phyloP scores from a whole-genome alignment of 1,140 invertebrate genomes.

The Phymastichus coffea region DNA sequence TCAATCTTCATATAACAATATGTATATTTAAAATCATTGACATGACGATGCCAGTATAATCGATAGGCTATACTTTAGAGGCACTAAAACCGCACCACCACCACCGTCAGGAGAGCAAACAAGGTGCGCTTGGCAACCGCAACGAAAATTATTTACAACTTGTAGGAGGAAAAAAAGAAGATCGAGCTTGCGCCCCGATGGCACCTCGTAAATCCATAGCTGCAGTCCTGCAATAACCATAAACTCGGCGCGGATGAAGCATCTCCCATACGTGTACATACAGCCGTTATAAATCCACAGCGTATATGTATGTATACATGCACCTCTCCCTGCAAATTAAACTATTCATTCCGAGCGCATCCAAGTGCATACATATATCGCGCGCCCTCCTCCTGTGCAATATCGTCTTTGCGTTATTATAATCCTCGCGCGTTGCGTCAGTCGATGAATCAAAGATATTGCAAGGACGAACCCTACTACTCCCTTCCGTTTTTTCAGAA shows the following conservation, averaged over 20 bases:
- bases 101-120: too few species aligned
- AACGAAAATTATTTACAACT: not conserved
- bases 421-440: not conserved
- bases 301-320: too few species aligned
- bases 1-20: too few species aligned
- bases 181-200: not conserved
- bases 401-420: not conserved
- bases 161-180: slow-evolving; percentile 8
- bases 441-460: slow-evolving; percentile 29
- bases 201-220: slow-evolving; percentile 15
- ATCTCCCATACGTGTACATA: not conserved
- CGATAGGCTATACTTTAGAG: too few species aligned
- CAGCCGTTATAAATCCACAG: not conserved
- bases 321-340: slow-evolving; percentile 15
- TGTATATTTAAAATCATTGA: too few species aligned
- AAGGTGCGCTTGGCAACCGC: not conserved
- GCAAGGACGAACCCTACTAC: too few species aligned
- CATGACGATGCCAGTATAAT: too few species aligned
- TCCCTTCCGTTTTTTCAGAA: too few species aligned
- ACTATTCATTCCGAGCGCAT: slow-evolving; percentile 13
- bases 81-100: too few species aligned
- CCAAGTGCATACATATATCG: slow-evolving; percentile 1
- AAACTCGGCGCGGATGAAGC: slow-evolving; percentile 3
- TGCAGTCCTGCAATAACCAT: slow-evolving; percentile 20
- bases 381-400: not conserved